These are phyloP conservation scores for Hypotaenidia okinawae DNA, from an alignment of 2,797 vertebrate genomes.

Conservation along the genomic window DNA sequence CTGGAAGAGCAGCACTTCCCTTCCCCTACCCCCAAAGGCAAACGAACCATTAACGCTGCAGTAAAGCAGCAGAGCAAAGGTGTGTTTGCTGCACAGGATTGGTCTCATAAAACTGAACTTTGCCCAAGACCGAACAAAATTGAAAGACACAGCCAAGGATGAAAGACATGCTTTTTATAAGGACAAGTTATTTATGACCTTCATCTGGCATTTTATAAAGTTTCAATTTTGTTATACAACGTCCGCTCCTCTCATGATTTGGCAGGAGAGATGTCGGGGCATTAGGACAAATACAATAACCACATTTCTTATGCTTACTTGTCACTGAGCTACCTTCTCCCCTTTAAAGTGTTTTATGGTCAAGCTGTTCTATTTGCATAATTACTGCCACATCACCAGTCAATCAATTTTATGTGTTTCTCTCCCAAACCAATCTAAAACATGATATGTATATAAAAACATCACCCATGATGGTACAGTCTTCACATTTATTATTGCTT, in stretches of 20 bases:
- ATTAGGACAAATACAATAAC: background rate
- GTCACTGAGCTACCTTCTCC: background rate
- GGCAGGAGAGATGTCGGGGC: background rate
- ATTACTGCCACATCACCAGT: conserved; percentile 57
- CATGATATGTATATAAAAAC: conserved; percentile 25
- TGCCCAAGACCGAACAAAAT: conserved; percentile 70
- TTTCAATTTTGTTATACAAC: conserved; percentile 43
- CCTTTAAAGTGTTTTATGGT: conserved; percentile 40
- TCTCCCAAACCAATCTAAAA: conserved; percentile 31
- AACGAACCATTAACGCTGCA: conserved; percentile 77
- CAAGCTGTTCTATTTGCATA: conserved; percentile 39
- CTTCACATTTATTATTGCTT: conserved; percentile 30
- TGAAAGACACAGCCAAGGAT: conserved; percentile 19
- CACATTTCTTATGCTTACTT: background rate
- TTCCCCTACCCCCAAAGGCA: conserved; percentile 75
- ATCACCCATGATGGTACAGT: background rate
- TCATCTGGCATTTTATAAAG: conserved; percentile 23
- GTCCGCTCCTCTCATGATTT: conserved; percentile 16
- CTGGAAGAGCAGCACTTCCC: conserved; percentile 61
- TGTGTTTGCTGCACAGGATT: conserved; percentile 77
- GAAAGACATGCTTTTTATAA: conserved; percentile 28
- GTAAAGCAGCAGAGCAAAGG: conserved; percentile 77
- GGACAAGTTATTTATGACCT: conserved; percentile 50
- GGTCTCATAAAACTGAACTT: conserved; percentile 77
- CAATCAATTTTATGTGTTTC: conserved; percentile 57